Base-by-base conservation (phyloP, 2,888 invertebrate genomes). In the Girardia tigrina region DNA sequence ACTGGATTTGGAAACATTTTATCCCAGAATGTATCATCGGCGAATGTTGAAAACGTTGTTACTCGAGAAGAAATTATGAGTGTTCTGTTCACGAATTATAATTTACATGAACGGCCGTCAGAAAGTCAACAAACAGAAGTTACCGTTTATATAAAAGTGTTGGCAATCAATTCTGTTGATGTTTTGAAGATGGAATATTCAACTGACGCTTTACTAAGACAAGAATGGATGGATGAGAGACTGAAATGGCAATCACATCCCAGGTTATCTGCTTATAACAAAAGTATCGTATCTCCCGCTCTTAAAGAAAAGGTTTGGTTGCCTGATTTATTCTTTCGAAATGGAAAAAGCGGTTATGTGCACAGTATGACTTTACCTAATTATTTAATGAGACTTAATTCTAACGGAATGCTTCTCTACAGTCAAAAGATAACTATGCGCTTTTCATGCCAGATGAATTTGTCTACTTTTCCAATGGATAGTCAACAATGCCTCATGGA, bases 381-480 rank as follows among this genome's bases (percentile, higher is more conserved):
- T 36, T 77, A 72, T 42, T 69, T 77, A 8, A 77, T 77, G 71
- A 36, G 77, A n/a, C 27, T 77, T 23, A 29, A 71, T n/a, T 71
- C 77, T 26, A 28, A 77, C 23, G 77, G 77, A 16, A 27, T 77
- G 70, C 20, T 77, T n/a, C 76, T 77, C 20, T 77, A 77, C 36
- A 77, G 75, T 26, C 77, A 77, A 56, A 77, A 77, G 29, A 42
- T 77, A 8, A 77, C 77, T 1, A 77, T 77, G 77, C 70, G 42
- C 14, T 77, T 77, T 28, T 77, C 77, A n/a, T 77, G 77, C 29
- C 77, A 77, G 72, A 77, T 77, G 77, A 28, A 77, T 28, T 29
- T 77, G n/a, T 77, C 77, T 8, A 77, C 69, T 6, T 77, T 77
- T 77, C 77, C 77, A 14, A 77, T 77, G 77, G 77, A 77, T 71